Conservation (phyloP, 1,140 invertebrate species). For the Dendroctonus valens region DNA sequence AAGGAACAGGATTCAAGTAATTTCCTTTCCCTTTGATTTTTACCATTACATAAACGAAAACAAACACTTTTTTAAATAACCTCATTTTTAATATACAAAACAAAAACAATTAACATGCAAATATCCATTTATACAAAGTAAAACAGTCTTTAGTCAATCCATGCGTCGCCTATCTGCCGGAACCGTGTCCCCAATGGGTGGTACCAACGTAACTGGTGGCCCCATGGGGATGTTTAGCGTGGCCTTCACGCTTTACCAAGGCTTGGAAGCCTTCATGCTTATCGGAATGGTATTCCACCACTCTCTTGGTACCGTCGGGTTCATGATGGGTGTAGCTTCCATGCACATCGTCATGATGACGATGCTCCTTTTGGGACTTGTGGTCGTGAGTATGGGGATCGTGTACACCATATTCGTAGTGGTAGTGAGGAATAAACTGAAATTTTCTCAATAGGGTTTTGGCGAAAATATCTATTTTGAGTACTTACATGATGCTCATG, state of each 20-base stretch:
- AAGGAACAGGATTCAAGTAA: too few species aligned
- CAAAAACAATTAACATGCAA: too few species aligned
- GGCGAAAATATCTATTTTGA: neutral
- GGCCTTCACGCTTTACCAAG: conserved; percentile 38
- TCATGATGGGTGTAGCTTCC: conserved; percentile 52
- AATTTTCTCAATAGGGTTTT: conserved; percentile 2
- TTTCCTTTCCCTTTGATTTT: too few species aligned
- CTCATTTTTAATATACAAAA: too few species aligned
- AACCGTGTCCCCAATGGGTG: conserved; percentile 33
- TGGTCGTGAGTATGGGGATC: conserved; percentile 53
- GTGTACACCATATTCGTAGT: conserved; percentile 53
- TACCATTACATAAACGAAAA: too few species aligned
- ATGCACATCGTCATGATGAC: conserved; percentile 51
- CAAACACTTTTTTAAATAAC: too few species aligned
- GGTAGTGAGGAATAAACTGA: conserved; percentile 45
- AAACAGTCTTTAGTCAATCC: too few species aligned
- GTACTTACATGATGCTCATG: conserved; percentile 29
- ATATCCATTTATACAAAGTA: too few species aligned
- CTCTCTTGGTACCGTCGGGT: conserved; percentile 51
- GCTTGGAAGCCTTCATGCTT: conserved; percentile 47
- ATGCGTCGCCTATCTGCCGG: conserved; percentile 14
- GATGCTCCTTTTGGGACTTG: conserved; percentile 52
- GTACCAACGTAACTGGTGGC: conserved; percentile 33
- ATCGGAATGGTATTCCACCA: conserved; percentile 52
- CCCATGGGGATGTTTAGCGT: conserved; percentile 37